Percentiles rank a stretch among this genome's conserved stretches.
phyloP scores from a whole-genome alignment of 2,888 invertebrate species.

The Eilema depressum region DNA sequence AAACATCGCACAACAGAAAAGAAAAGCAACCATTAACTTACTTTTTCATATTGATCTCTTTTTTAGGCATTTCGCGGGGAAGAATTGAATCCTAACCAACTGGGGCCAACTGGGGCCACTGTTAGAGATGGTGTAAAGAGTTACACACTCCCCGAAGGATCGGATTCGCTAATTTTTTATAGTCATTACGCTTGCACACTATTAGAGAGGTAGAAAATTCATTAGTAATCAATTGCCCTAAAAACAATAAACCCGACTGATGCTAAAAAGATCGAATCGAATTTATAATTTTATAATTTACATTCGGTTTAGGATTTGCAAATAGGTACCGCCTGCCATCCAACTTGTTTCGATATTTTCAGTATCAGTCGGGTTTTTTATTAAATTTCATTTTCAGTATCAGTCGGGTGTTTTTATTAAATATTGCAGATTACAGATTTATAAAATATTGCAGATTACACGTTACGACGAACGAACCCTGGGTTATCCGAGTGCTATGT shows the following conservation, averaged over 20 bases:
- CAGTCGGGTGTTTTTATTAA: no score
- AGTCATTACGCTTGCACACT: not conserved
- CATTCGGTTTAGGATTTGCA: no score
- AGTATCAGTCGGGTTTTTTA: no score
- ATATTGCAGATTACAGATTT: no score
- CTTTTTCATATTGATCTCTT: not conserved
- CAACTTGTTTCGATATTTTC: no score
- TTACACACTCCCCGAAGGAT: not conserved
- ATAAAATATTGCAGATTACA: not conserved
- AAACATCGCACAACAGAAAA: no score
- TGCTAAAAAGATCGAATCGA: no score
- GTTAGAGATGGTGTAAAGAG: not conserved
- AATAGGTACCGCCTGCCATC: no score
- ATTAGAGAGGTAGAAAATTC: not conserved
- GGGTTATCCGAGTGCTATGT: not conserved
- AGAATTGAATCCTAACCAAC: not conserved
- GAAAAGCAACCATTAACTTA: not conserved
- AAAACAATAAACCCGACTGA: no score
- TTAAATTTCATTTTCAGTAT: no score
- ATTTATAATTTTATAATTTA: no score
- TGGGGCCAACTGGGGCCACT: no score
- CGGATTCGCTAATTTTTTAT: constrained; percentile 4
- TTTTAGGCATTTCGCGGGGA: constrained; percentile 11
- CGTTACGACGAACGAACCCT: not conserved
- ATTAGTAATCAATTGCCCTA: not conserved